Conservation (phyloP, 1,140 invertebrate genomes). For the Callitettix versicolor region DNA sequence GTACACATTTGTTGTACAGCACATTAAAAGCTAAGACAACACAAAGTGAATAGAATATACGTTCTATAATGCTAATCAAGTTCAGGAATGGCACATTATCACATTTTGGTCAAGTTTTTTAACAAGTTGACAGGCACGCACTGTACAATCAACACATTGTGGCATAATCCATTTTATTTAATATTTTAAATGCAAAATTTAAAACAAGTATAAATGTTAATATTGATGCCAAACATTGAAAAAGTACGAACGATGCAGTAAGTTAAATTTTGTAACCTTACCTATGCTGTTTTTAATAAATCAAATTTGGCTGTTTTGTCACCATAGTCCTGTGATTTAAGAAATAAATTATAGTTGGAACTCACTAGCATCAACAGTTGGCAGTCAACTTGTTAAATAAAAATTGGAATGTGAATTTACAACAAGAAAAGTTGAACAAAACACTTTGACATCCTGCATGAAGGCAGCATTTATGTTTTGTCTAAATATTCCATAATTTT, state of each 20-base stretch:
- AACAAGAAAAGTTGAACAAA: no score
- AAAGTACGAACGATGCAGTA: not conserved
- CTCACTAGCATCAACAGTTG: no score
- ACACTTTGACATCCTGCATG: no score
- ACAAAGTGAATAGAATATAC: not conserved
- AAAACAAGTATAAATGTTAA: not conserved
- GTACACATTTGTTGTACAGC: no score
- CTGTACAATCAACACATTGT: not conserved
- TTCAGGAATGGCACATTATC: slow-evolving; percentile 1
- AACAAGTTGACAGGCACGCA: not conserved
- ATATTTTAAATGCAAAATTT: not conserved
- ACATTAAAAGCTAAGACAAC: slow-evolving; percentile 10
- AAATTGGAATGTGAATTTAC: no score
- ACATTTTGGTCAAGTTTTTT: not conserved
- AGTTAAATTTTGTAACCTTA: not conserved
- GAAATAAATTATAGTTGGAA: no score
- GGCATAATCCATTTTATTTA: not conserved
- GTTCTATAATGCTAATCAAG: not conserved
- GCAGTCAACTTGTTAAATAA: no score
- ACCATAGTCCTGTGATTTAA: no score
- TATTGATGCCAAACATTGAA: not conserved
- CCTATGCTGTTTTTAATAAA: not conserved
- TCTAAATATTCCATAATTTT: no score
- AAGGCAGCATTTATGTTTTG: no score
- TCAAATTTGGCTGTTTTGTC: no score